Evolutionary conservation across 1,140 invertebrate species (phyloP).

Genomic region (Sitodiplosis mosellana): DNA sequence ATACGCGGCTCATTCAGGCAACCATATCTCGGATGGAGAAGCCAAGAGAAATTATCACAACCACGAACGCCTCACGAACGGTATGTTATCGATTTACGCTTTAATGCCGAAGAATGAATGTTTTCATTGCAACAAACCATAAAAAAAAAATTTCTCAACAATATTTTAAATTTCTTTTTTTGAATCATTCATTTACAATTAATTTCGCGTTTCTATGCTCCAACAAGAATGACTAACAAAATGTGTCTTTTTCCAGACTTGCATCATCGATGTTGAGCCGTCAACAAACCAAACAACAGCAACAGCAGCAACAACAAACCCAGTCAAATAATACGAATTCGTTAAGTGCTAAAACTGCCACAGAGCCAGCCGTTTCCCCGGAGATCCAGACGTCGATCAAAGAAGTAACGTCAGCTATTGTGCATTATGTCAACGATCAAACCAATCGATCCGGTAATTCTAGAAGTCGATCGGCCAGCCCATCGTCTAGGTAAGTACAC

Average conservation of each 20-base stretch:
- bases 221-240: background rate
- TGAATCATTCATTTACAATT: too few relatives aligned
- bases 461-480: slow-evolving; percentile 26
- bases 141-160: background rate
- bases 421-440: slow-evolving; percentile 68
- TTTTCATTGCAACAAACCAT: background rate
- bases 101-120: background rate
- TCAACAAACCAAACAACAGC: slow-evolving; percentile 15
- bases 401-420: slow-evolving; percentile 82
- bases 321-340: slow-evolving; percentile 13
- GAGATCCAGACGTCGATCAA: slow-evolving; percentile 80
- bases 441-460: slow-evolving; percentile 23
- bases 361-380: slow-evolving; percentile 32
- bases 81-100: slow-evolving; percentile 12
- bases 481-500: slow-evolving; percentile 21
- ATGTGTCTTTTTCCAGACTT: slow-evolving; percentile 26
- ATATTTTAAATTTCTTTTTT: too few relatives aligned
- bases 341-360: slow-evolving; percentile 5
- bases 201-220: too few relatives aligned
- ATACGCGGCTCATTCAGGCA: slow-evolving; percentile 38
- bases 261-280: slow-evolving; percentile 40
- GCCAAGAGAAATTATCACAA: slow-evolving; percentile 58
- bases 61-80: slow-evolving; percentile 69
- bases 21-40: slow-evolving; percentile 78
- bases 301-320: slow-evolving; percentile 8